Evolutionary conservation across 2,113 vertebrate genomes (phyloP).

Genomic region (Porphyrio hochstetteri): DNA sequence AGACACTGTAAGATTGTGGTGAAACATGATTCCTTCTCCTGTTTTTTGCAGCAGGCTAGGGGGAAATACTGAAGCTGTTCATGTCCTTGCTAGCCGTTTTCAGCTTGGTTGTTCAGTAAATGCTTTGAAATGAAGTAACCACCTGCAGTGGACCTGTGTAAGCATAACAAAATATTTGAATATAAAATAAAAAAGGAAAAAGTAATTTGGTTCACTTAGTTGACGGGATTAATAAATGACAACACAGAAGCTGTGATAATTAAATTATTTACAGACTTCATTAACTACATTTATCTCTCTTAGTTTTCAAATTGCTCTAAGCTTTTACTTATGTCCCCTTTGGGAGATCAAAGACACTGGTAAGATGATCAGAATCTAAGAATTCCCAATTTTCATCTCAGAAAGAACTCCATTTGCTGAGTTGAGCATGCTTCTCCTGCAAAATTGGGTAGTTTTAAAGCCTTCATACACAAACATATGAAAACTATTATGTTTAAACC

Average conservation of each 20-base stretch:
- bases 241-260: slow-evolving; percentile 5
- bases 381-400: background rate
- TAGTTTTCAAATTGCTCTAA: slow-evolving; percentile 7
- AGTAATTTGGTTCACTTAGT: background rate
- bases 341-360: background rate
- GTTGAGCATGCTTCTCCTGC: background rate
- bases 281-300: slow-evolving; percentile 27
- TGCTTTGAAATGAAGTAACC: background rate
- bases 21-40: background rate
- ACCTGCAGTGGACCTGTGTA: background rate
- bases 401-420: background rate
- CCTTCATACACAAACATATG: background rate
- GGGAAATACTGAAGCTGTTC: background rate
- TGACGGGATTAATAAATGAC: background rate
- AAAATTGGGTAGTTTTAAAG: background rate
- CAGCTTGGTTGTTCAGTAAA: background rate
- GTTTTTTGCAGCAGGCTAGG: background rate
- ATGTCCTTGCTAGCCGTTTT: background rate
- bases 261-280: slow-evolving; percentile 17
- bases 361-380: background rate
- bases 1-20: no score
- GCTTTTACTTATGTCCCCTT: background rate
- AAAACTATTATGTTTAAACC: background rate
- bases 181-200: background rate
- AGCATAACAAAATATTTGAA: background rate